Percentiles rank a stretch among this genome's conserved stretches.
phyloP scores from a whole-genome alignment of 2,888 invertebrate species.

The Parnassius mnemosyne region DNA sequence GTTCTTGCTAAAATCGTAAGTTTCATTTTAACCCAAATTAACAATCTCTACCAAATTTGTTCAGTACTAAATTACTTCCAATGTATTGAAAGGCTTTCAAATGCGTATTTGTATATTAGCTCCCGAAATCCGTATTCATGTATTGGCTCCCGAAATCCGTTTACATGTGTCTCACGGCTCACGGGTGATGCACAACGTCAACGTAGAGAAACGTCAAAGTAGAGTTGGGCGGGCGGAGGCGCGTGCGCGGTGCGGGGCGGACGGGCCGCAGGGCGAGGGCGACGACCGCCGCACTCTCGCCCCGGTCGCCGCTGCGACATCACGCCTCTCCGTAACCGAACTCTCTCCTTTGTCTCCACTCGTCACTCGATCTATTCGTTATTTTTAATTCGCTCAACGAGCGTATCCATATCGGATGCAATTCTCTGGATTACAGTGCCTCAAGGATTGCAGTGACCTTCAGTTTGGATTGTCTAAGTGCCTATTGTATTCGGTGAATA shows the following conservation, averaged over 20 bases:
- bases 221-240: constrained; percentile 52
- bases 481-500: not conserved
- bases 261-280: constrained; percentile 46
- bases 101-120: constrained; percentile 51
- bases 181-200: constrained; percentile 57
- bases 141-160: constrained; percentile 59
- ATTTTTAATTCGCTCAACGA: constrained; percentile 57
- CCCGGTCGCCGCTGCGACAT: constrained; percentile 54
- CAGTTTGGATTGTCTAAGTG: constrained; percentile 44
- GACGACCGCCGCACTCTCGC: constrained; percentile 62
- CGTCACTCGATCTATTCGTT: constrained; percentile 54
- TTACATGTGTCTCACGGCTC: constrained; percentile 57
- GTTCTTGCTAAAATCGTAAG: not conserved
- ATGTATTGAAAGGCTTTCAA: constrained; percentile 31
- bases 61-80: constrained; percentile 7
- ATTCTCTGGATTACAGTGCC: constrained; percentile 72
- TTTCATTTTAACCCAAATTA: constrained; percentile 5
- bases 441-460: constrained; percentile 73
- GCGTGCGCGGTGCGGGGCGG: constrained; percentile 59
- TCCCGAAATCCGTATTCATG: constrained; percentile 52
- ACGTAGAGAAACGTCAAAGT: constrained; percentile 53
- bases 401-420: constrained; percentile 42
- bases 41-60: constrained; percentile 5
- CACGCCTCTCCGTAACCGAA: constrained; percentile 38
- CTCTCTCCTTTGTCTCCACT: constrained; percentile 59